Base-by-base conservation (phyloP, 2,797 vertebrate species). In the Pipistrellus kuhlii region DNA sequence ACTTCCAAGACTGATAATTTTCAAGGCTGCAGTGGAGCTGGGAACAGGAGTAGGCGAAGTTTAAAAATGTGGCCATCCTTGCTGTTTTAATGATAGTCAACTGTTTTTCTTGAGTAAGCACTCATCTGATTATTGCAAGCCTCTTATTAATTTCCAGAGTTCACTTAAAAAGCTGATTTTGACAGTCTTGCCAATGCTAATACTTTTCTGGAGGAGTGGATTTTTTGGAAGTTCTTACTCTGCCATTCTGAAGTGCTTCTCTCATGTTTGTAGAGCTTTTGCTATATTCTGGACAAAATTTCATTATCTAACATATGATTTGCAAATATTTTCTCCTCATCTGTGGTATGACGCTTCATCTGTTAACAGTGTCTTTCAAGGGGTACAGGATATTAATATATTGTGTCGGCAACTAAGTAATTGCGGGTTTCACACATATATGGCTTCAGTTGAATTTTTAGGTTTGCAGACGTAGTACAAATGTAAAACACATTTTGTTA, bases 291-390 rank as follows among this genome's bases (percentile, higher is more conserved):
- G 30, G 8, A 38, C 59, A 32, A 6, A 55, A n/a, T 5, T 32
- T 78, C 3, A 18, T 87, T 72, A 71, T 21, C 62, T 17, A 30
- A 21, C 35, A 27, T 48, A 27, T 71, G 11, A 55, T 66, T 93
- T 62, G 30, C 1, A 69, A 62, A 59, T 73, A 59, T 53, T 68
- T 75, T 76, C 32, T 90, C 15, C 21, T 85, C 25, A 14, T 57
- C 46, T 91, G 8, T 53, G 2, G 2, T 59, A 86, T 80, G 21
- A 44, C 35, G 20, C 87, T 46, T 91, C 17, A 91, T 51, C 7
- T 78, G 46, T 78, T 80, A 84, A 72, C 18, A 75, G 25, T 93
- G 10, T 64, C 38, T 38, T 87, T 44, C n/a, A 77, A 90, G 81
- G 13, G 69, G 5, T 44, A 55, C 18, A 77, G 17, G 8, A 27